phyloP scores from a whole-genome alignment of 2,888 invertebrate genomes.

The Parnassius smintheus region DNA sequence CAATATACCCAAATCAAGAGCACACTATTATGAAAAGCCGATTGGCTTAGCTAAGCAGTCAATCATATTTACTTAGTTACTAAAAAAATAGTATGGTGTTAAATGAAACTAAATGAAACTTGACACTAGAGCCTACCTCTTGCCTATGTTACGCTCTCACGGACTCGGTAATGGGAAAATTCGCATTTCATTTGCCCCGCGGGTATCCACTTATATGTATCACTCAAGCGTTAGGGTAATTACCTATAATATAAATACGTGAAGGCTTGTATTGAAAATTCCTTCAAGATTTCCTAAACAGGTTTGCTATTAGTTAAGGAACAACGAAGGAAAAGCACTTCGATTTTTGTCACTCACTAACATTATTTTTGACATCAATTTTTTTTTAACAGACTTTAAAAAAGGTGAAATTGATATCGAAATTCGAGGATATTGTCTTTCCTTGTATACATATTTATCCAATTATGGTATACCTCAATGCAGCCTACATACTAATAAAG shows the following conservation, averaged over 20 bases:
- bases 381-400: no score
- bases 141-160: constrained; percentile 52
- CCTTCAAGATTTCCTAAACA: no score
- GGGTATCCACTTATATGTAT: constrained; percentile 37
- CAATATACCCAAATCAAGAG: no score
- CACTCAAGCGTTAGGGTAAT: constrained; percentile 50
- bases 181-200: constrained; percentile 60
- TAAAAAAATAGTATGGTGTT: not conserved
- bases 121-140: constrained; percentile 33
- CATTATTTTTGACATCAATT: no score
- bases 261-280: constrained; percentile 44
- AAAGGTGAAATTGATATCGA: no score
- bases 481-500: no score
- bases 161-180: constrained; percentile 57
- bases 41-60: not conserved
- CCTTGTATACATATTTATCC: no score
- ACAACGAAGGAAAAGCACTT: no score
- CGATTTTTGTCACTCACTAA: no score
- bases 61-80: not conserved
- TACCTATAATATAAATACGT: constrained; percentile 48
- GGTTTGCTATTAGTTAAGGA: no score
- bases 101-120: constrained; percentile 31
- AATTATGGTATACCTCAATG: no score
- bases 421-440: no score
- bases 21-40: not conserved